phyloP scores from a whole-genome alignment of 1,140 invertebrate species.

The Drosophila ficusphila region DNA sequence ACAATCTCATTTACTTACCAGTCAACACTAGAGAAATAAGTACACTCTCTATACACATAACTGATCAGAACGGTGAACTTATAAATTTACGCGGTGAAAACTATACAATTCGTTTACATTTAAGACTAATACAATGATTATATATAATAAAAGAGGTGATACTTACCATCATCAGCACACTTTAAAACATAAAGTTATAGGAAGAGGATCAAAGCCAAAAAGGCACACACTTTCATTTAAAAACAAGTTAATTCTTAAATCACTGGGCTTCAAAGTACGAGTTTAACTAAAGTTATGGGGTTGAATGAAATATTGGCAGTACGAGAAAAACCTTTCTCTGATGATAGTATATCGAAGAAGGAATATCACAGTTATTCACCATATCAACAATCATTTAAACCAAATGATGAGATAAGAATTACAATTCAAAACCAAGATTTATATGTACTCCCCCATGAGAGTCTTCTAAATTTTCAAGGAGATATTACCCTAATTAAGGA shows the following conservation, averaged over 20 bases:
- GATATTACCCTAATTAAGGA: not conserved
- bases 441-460: not conserved
- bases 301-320: not conserved
- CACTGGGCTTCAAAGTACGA: not conserved
- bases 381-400: not conserved
- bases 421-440: not conserved
- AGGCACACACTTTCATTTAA: not conserved
- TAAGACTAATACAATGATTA: slow-evolving; percentile 1
- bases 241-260: not conserved
- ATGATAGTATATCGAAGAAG: not conserved
- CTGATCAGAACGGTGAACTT: slow-evolving; percentile 59
- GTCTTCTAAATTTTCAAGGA: not conserved
- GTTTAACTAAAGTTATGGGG: not conserved
- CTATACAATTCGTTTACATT: slow-evolving; percentile 24
- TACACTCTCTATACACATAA: slow-evolving; percentile 44
- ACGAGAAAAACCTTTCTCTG: not conserved
- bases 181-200: not conserved
- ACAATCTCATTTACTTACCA: slow-evolving; percentile 70
- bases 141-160: not conserved
- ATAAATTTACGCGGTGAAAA: slow-evolving; percentile 58
- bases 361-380: not conserved
- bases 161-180: not conserved
- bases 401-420: not conserved
- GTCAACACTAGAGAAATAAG: slow-evolving; percentile 48
- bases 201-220: not conserved